Percentiles rank a stretch among this genome's conserved stretches.
These are phyloP conservation scores for Strongylocentrotus purpuratus DNA, from an alignment of 35 echinoderm and acorn worm genomes.

Conservation along the genomic window DNA sequence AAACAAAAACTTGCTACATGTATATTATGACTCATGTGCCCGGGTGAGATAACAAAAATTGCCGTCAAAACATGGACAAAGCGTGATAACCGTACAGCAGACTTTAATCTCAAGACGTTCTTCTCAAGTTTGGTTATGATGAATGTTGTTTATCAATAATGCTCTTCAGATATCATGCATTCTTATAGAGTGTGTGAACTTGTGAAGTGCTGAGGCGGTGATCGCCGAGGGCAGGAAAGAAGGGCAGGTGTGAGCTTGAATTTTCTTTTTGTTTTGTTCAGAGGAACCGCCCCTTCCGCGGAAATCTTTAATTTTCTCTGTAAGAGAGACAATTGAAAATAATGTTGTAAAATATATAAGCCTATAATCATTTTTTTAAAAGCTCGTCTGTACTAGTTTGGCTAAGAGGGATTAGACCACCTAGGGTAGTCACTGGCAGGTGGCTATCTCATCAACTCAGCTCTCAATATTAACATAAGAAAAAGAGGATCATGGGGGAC, in stretches of 20 bases:
- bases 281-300: background rate
- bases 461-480: too few species aligned
- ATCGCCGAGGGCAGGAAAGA: background rate
- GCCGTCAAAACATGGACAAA: conserved; percentile 1
- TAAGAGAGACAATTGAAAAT: background rate
- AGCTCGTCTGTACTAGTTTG: too few species aligned
- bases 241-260: background rate
- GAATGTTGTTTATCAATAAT: background rate
- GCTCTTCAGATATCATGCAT: background rate
- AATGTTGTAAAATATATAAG: background rate
- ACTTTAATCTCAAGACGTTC: background rate
- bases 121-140: background rate
- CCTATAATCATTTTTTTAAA: too few species aligned
- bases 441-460: too few species aligned
- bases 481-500: too few species aligned
- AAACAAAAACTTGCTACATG: background rate
- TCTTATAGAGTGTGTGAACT: background rate
- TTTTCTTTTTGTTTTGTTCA: background rate
- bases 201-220: background rate
- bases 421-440: too few species aligned
- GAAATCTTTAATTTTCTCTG: background rate
- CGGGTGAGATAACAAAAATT: background rate
- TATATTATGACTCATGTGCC: background rate
- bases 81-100: background rate
- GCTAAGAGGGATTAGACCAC: too few species aligned